Evolutionary conservation across 2,888 invertebrate genomes (phyloP).

Genomic region (Sylvicola cinctus): DNA sequence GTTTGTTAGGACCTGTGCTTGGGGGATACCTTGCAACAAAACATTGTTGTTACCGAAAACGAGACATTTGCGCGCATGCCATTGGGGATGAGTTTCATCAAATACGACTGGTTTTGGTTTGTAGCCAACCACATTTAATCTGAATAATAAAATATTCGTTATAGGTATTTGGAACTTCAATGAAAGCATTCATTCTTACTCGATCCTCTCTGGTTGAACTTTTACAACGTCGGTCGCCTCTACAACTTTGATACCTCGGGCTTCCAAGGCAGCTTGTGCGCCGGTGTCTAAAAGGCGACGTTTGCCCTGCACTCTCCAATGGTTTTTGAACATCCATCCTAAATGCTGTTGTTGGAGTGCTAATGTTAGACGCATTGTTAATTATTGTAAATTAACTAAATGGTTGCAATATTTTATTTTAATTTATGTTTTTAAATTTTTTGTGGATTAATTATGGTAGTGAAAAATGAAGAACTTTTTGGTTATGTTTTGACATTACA

Average conservation of each 20-base stretch:
- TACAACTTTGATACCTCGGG: conserved; percentile 35
- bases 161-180: too few species aligned
- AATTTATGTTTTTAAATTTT: too few species aligned
- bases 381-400: too few species aligned
- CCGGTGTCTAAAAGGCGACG: conserved; percentile 33
- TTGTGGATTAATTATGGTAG: too few species aligned
- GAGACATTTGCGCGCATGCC: conserved; percentile 38
- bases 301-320: conserved; percentile 50
- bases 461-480: too few species aligned
- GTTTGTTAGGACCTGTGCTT: conserved; percentile 68
- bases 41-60: conserved; percentile 38
- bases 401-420: too few species aligned
- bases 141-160: too few species aligned
- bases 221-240: conserved; percentile 38
- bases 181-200: too few species aligned
- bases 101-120: conserved; percentile 17
- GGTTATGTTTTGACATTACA: too few species aligned
- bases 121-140: conserved; percentile 12
- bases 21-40: conserved; percentile 47
- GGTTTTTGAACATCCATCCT: conserved; percentile 45
- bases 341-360: conserved; percentile 45
- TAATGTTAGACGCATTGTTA: conserved; percentile 42
- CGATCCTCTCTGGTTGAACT: conserved; percentile 17
- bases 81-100: conserved; percentile 41
- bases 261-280: conserved; percentile 30